These are phyloP conservation scores for Zaprionus lineosus DNA, from an alignment of 2,888 invertebrate species.

Conservation along the genomic window DNA sequence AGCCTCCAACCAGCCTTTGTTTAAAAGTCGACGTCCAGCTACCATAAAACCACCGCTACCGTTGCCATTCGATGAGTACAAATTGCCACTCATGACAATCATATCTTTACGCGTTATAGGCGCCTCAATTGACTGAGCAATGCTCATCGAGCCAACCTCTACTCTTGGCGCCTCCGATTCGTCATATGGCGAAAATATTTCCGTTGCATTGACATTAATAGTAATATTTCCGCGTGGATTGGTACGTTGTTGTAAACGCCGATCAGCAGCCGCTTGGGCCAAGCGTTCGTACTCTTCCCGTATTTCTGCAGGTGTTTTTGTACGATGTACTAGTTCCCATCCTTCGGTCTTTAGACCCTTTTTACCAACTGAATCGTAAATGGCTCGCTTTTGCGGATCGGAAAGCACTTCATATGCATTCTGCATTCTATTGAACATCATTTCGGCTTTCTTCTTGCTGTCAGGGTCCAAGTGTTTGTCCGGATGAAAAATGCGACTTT, in stretches of 20 bases:
- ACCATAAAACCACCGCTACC: slow-evolving; percentile 88
- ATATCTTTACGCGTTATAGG: slow-evolving; percentile 94
- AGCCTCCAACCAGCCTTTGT: slow-evolving; percentile 94
- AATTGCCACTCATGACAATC: slow-evolving; percentile 90
- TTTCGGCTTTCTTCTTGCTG: slow-evolving; percentile 94
- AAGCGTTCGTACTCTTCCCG: slow-evolving; percentile 97
- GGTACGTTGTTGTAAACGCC: slow-evolving; percentile 93
- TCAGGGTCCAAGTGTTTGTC: slow-evolving; percentile 95
- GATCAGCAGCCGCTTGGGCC: slow-evolving; percentile 92
- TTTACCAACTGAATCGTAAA: slow-evolving; percentile 95
- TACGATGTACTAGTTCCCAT: slow-evolving; percentile 96
- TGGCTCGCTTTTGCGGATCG: slow-evolving; percentile 96
- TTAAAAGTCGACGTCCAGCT: slow-evolving; percentile 89
- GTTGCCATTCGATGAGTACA: slow-evolving; percentile 94
- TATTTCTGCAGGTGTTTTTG: slow-evolving; percentile 97
- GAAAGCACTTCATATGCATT: slow-evolving; percentile 97
- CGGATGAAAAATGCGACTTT: slow-evolving; percentile 97
- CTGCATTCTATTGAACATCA: slow-evolving; percentile 95
- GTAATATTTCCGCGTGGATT: slow-evolving; percentile 95
- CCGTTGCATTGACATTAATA: slow-evolving; percentile 95
- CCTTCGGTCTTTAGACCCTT: slow-evolving; percentile 96
- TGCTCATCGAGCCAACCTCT: slow-evolving; percentile 96
- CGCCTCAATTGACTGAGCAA: slow-evolving; percentile 96
- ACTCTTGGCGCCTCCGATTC: slow-evolving; percentile 88
- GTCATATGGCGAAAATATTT: slow-evolving; percentile 93